Evolutionary conservation across 2,797 vertebrate species (phyloP).

Genomic region (Pyrocephalus nanus): DNA sequence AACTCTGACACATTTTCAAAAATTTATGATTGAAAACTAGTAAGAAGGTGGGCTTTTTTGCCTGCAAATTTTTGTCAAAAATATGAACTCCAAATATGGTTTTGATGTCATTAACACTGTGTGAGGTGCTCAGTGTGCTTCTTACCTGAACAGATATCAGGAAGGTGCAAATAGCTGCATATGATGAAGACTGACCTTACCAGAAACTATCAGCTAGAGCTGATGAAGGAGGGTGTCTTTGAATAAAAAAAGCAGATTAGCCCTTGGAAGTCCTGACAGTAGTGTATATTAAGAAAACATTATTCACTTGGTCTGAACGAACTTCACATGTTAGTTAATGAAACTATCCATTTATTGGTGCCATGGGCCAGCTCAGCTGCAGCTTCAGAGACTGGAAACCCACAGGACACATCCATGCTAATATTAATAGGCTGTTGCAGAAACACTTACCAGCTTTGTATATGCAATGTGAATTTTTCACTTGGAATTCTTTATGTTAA

Average conservation of each 20-base stretch:
- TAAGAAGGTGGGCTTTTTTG: neutral
- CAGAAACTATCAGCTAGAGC: neutral
- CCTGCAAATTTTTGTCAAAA: neutral
- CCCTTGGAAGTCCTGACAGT: neutral
- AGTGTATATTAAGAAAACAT: neutral
- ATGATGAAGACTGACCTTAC: neutral
- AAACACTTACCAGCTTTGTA: neutral
- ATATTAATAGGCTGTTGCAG: neutral
- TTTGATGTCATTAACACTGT: neutral
- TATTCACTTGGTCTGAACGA: neutral
- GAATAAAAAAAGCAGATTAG: neutral
- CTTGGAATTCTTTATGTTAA: neutral
- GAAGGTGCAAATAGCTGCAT: neutral
- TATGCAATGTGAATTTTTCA: neutral
- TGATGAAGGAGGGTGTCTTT: neutral
- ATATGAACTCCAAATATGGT: neutral
- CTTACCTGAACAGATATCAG: neutral
- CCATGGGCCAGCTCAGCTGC: neutral
- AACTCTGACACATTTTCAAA: neutral
- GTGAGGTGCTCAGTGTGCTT: neutral
- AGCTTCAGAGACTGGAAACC: neutral
- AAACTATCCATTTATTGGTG: neutral
- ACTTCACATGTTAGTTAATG: neutral
- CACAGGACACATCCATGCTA: neutral
- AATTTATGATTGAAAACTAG: neutral